Conservation (phyloP, 2,888 invertebrate species). For the Orchestes rusci region DNA sequence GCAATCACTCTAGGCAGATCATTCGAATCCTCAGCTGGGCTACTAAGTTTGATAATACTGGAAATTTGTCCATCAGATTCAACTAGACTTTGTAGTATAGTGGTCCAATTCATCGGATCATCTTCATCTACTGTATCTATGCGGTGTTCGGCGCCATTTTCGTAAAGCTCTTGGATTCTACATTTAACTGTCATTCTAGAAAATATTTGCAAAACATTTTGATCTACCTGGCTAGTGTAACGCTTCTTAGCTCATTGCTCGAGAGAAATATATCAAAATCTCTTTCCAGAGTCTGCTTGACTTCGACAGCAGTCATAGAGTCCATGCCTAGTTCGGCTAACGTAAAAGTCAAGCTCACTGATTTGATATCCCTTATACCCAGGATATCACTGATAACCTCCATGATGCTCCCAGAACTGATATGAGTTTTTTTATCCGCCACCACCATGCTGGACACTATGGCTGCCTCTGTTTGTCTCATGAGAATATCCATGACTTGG, state of each 20-base stretch:
- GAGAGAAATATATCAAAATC: constrained; percentile 83
- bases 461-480: constrained; percentile 54
- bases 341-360: constrained; percentile 60
- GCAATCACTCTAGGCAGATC: constrained; percentile 7
- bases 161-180: too few species aligned
- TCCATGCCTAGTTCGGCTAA: constrained; percentile 93
- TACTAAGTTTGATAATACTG: constrained; percentile 2
- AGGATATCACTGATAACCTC: constrained; percentile 58
- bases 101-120: constrained; percentile 1
- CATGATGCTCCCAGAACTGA: constrained; percentile 59
- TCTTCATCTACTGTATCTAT: too few species aligned
- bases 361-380: constrained; percentile 52
- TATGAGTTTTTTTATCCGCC: constrained; percentile 67
- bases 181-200: too few species aligned
- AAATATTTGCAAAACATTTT: too few species aligned
- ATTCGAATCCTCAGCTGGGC: background rate
- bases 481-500: constrained; percentile 57
- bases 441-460: constrained; percentile 80
- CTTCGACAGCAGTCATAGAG: constrained; percentile 94
- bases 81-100: constrained; percentile 1
- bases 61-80: constrained; percentile 1
- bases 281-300: constrained; percentile 85
- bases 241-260: constrained; percentile 74
- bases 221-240: constrained; percentile 63
- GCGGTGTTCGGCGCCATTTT: too few species aligned